Conservation (phyloP, 1,140 invertebrate species). For the Zaprionus ghesquierei region DNA sequence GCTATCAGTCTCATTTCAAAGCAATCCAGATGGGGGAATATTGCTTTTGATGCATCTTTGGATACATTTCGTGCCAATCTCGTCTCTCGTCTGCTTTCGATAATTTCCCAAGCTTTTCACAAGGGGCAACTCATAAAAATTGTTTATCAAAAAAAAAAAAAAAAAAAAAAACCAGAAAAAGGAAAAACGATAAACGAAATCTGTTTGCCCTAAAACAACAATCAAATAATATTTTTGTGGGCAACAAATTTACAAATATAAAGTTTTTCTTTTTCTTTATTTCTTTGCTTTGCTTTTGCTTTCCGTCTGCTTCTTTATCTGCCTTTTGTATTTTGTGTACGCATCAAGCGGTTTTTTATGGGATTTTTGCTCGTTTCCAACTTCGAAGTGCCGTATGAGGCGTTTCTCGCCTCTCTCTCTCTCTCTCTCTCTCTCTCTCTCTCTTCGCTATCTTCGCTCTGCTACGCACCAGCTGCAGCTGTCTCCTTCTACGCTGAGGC, state of each 20-base stretch:
- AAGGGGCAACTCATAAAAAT: conserved; percentile 51
- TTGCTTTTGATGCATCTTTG: conserved; percentile 80
- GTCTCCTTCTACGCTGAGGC: neutral
- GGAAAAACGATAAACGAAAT: conserved; percentile 23
- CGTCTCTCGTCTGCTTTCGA: conserved; percentile 28
- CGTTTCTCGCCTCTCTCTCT: conserved; percentile 5
- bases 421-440: no score
- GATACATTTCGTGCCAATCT: conserved; percentile 73
- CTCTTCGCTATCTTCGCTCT: no score
- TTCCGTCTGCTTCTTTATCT: neutral
- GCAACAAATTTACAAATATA: conserved; percentile 68
- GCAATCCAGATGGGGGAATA: conserved; percentile 50
- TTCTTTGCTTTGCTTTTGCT: neutral
- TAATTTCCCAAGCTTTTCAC: conserved; percentile 19
- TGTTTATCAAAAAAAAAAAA: conserved; percentile 63
- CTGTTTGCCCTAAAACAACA: conserved; percentile 48
- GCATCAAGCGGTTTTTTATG: conserved; percentile 29
- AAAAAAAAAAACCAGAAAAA: conserved; percentile 16
- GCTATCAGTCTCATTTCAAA: conserved; percentile 79
- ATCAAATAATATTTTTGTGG: conserved; percentile 74
- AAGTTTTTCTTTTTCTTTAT: conserved; percentile 14
- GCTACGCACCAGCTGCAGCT: neutral
- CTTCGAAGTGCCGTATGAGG: conserved; percentile 3
- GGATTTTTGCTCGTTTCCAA: conserved; percentile 11
- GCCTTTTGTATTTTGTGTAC: conserved; percentile 38